These are phyloP conservation scores for Pachliopta kotzebuea DNA, from an alignment of 2,888 invertebrate species.

Conservation along the genomic window DNA sequence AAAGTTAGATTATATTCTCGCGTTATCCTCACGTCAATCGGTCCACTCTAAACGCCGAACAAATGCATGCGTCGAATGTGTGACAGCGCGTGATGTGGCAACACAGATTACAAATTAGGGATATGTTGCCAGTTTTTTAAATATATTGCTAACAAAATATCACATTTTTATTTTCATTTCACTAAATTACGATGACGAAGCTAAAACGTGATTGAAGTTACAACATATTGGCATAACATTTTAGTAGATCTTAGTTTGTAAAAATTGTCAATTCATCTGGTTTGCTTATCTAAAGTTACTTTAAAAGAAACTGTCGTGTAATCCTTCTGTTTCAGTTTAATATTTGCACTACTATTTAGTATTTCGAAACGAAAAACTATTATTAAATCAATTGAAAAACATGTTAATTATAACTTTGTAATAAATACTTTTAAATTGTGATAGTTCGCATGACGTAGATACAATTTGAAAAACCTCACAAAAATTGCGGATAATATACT, in stretches of 20 bases:
- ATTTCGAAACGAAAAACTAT: too few relatives aligned
- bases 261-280: not conserved
- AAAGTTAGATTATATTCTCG: slow-evolving; percentile 3
- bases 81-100: slow-evolving; percentile 16
- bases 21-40: slow-evolving; percentile 8
- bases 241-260: not conserved
- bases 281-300: not conserved
- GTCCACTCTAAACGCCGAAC: slow-evolving; percentile 10
- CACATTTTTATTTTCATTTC: not conserved
- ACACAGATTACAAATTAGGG: slow-evolving; percentile 17
- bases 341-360: not conserved
- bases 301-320: not conserved
- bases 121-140: slow-evolving; percentile 8
- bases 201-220: not conserved
- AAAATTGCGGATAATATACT: not conserved
- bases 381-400: too few relatives aligned
- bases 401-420: too few relatives aligned
- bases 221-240: not conserved
- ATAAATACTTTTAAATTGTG: too few relatives aligned
- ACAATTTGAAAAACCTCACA: not conserved
- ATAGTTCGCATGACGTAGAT: too few relatives aligned
- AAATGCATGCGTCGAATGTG: slow-evolving; percentile 18
- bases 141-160: not conserved
- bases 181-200: not conserved
- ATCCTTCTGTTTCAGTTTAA: not conserved